Conservation (phyloP, 1,140 invertebrate genomes). For the Drosophila bipectinata region DNA sequence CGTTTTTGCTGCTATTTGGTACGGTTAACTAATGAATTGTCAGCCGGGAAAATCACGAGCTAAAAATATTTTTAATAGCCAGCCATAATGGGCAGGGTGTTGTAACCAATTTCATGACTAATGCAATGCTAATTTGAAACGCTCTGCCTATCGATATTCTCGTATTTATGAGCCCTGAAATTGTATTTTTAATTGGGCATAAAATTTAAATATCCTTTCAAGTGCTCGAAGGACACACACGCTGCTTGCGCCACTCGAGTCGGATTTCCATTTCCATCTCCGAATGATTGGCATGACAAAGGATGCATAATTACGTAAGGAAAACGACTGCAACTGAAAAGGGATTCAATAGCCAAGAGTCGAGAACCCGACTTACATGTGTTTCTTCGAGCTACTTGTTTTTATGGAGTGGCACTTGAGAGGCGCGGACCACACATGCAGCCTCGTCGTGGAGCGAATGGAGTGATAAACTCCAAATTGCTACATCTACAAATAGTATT, state of each 20-base stretch:
- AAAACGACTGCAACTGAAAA: constrained; percentile 15
- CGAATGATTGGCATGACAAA: constrained; percentile 65
- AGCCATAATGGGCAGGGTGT: background rate
- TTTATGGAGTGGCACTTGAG: constrained; percentile 54
- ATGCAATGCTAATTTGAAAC: constrained; percentile 53
- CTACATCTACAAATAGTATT: constrained; percentile 38
- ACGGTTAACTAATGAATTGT: constrained; percentile 60
- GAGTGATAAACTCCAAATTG: constrained; percentile 73
- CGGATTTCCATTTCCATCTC: constrained; percentile 22
- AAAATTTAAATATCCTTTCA: constrained; percentile 72
- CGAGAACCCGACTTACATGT: constrained; percentile 30
- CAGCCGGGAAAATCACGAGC: constrained; percentile 23
- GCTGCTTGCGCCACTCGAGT: constrained; percentile 53
- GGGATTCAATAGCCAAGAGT: constrained; percentile 4
- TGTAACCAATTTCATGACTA: constrained; percentile 3
- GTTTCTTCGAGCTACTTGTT: constrained; percentile 60
- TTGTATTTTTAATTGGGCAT: constrained; percentile 77
- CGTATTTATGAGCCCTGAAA: constrained; percentile 67
- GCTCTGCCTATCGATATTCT: constrained; percentile 9
- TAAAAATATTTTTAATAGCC: background rate
- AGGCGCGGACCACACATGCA: constrained; percentile 60
- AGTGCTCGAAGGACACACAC: constrained; percentile 54
- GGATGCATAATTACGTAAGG: constrained; percentile 73
- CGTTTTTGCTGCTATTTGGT: constrained; percentile 19
- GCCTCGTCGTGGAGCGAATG: constrained; percentile 34